A percentile compares a stretch with the other conserved stretches of the same genome.
Conservation (phyloP, 2,113 vertebrate species). For the Condylura cristata region DNA sequence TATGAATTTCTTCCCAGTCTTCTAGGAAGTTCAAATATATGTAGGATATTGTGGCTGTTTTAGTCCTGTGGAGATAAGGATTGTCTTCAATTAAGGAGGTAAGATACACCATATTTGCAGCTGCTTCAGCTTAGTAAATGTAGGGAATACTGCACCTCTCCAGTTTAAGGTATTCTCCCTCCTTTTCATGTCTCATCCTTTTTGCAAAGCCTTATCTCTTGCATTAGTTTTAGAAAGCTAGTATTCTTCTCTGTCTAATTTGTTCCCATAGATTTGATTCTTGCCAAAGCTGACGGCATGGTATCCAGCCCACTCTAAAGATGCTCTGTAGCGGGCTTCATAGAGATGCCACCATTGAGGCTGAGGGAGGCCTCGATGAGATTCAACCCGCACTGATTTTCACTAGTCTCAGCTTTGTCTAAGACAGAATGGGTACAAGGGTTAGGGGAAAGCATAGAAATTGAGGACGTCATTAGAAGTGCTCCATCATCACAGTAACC, state of each 20-base stretch:
- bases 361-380: not conserved
- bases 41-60: not conserved
- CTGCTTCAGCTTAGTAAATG: not conserved
- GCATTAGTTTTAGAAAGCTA: not conserved
- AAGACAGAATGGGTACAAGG: not conserved
- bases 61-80: not conserved
- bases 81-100: not conserved
- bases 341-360: not conserved
- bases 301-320: not conserved
- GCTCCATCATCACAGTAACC: not conserved
- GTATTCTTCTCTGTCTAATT: conserved; percentile 10
- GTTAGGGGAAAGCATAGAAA: not conserved
- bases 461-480: not conserved
- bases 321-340: not conserved
- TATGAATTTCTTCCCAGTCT: not conserved
- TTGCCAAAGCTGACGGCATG: not conserved
- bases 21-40: not conserved
- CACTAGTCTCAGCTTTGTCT: not conserved
- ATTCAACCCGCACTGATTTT: not conserved
- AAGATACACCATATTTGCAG: not conserved
- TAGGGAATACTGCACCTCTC: not conserved
- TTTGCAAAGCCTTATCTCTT: not conserved
- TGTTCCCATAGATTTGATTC: not conserved
- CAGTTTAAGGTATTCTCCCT: not conserved
- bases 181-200: not conserved